Base-by-base conservation (phyloP, 2,113 vertebrate genomes). In the Austrofundulus limnaeus region DNA sequence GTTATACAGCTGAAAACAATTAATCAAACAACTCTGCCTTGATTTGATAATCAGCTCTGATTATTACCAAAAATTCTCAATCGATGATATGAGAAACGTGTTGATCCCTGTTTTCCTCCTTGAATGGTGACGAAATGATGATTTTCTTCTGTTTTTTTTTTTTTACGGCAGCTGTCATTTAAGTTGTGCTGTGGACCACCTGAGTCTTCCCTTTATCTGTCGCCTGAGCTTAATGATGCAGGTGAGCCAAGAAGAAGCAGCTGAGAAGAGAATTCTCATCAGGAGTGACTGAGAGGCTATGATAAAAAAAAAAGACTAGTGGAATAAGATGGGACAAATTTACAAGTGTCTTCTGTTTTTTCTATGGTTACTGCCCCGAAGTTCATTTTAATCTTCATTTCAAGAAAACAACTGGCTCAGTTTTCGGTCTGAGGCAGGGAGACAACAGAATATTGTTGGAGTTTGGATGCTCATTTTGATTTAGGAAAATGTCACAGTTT, bases 401-500 rank as follows among this genome's bases (percentile, higher is more conserved):
- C n/a, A n/a, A n/a, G n/a, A n/a, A n/a, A n/a, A n/a, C n/a, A n/a
- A n/a, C n/a, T n/a, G n/a, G n/a, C n/a, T n/a, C n/a, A n/a, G n/a
- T n/a, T n/a, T n/a, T n/a, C n/a, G n/a, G n/a, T n/a, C n/a, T n/a
- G n/a, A n/a, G n/a, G n/a, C n/a, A n/a, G n/a, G n/a, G n/a, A n/a
- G n/a, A n/a, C n/a, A n/a, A n/a, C n/a, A n/a, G n/a, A n/a, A n/a
- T n/a, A n/a, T n/a, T n/a, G n/a, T n/a, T n/a, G n/a, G n/a, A n/a
- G n/a, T n/a, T n/a, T n/a, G n/a, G n/a, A 13, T 23, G 15, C 53
- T 60, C 61, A 55, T 65, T 51, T 54, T 58, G 37, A 71, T 67
- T 49, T 76, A 58, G 53, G 55, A 43, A 83, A 78, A 82, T 75
- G 51, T 73, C 64, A 78, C 51, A 56, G 3, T 78, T 71, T 76